Conservation (phyloP, 2,113 vertebrate genomes). For the Eurystomus gularis region DNA sequence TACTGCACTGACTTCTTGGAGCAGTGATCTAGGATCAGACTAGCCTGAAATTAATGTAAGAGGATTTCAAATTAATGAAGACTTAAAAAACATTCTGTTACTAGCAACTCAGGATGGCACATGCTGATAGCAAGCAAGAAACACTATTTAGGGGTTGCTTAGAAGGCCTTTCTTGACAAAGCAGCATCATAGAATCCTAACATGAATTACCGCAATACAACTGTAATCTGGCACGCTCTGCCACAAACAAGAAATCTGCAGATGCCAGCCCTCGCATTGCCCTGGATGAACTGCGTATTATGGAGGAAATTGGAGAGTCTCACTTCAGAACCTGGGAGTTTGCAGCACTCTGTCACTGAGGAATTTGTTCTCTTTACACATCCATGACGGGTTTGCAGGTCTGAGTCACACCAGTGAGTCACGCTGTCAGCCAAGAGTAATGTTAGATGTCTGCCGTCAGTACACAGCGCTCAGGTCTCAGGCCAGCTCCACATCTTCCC, state of each 20-base stretch:
- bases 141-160: neutral
- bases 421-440: neutral
- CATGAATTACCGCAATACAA: neutral
- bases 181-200: neutral
- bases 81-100: neutral
- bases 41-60: neutral
- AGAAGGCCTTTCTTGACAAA: neutral
- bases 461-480: neutral
- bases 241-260: neutral
- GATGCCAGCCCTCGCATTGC: neutral
- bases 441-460: fast-evolving
- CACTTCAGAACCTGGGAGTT: neutral
- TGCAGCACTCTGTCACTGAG: neutral
- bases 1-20: neutral
- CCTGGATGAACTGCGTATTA: fast-evolving
- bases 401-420: neutral
- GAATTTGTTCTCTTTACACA: neutral
- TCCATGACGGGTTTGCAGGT: neutral
- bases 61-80: neutral
- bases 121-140: neutral
- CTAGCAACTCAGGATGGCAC: neutral
- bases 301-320: neutral
- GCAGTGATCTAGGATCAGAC: neutral
- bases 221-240: neutral
- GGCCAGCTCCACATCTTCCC: neutral